A percentile compares a stretch with the other conserved stretches of the same genome.
phyloP scores from a whole-genome alignment of 2,797 vertebrate genomes.

The Allenopithecus nigroviridis region DNA sequence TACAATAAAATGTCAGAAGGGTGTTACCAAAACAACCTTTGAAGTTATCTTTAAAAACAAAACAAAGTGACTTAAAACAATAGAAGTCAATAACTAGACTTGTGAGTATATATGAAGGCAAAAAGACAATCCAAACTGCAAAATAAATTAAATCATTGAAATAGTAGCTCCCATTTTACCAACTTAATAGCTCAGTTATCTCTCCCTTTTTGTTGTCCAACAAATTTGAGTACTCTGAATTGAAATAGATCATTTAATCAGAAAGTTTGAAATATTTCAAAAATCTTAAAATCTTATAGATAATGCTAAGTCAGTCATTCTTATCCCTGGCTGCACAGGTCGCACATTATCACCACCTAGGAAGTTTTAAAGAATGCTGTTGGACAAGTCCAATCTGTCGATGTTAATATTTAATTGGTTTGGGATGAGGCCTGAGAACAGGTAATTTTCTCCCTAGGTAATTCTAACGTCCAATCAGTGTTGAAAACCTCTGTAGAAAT shows the following conservation, averaged over 20 bases:
- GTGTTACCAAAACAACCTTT: background rate
- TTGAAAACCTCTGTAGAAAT: background rate
- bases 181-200: background rate
- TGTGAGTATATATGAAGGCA: background rate
- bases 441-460: background rate
- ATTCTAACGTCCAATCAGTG: background rate
- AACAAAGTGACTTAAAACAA: conserved; percentile 3
- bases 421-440: background rate
- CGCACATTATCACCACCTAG: background rate
- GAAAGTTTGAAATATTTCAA: background rate
- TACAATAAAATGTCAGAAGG: conserved; percentile 31
- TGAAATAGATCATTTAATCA: background rate
- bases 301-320: background rate
- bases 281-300: background rate
- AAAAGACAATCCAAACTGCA: background rate
- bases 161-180: background rate
- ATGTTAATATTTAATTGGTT: background rate
- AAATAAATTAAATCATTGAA: background rate
- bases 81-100: background rate
- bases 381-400: background rate
- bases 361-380: background rate
- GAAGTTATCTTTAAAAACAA: conserved; percentile 51
- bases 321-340: background rate
- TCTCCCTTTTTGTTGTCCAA: background rate
- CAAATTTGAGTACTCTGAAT: conserved; percentile 27